Conservation (phyloP, 2,888 invertebrate species). For the Pseudanteris insignis region DNA sequence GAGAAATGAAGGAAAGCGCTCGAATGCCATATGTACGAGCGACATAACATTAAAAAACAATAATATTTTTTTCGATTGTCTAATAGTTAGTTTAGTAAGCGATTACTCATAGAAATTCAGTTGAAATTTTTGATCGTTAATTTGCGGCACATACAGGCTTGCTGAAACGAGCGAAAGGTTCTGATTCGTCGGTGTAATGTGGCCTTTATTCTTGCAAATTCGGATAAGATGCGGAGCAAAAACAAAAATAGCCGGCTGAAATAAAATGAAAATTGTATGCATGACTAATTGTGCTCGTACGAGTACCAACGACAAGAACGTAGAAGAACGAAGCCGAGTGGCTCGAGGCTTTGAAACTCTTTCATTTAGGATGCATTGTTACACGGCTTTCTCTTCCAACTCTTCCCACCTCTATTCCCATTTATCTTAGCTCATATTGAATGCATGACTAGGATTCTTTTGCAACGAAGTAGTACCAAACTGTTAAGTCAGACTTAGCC, state of each 20-base stretch:
- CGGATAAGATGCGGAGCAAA: not conserved
- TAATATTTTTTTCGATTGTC: no score
- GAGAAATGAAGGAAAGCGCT: no score
- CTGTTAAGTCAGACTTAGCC: conserved; percentile 31
- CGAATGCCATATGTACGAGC: no score
- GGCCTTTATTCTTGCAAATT: conserved; percentile 2
- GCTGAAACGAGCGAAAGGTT: no score
- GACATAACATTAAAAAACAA: no score
- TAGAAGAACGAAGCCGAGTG: conserved; percentile 49
- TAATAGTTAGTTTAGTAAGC: no score
- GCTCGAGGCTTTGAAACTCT: conserved; percentile 54
- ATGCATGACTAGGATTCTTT: conserved; percentile 38
- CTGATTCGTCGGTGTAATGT: no score
- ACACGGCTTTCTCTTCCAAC: conserved; percentile 41
- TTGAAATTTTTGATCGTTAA: no score
- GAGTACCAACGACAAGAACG: conserved; percentile 44
- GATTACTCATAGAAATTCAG: no score
- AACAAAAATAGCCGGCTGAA: conserved; percentile 32
- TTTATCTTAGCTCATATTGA: conserved; percentile 37
- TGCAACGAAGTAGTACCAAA: conserved; percentile 31
- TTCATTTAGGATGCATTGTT: conserved; percentile 58
- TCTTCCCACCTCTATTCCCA: conserved; percentile 36
- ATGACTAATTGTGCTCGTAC: conserved; percentile 46
- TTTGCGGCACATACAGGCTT: no score
- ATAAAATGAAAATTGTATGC: conserved; percentile 43